Conservation (phyloP, 2,888 invertebrate genomes). For the Stenolophus ochropezus region DNA sequence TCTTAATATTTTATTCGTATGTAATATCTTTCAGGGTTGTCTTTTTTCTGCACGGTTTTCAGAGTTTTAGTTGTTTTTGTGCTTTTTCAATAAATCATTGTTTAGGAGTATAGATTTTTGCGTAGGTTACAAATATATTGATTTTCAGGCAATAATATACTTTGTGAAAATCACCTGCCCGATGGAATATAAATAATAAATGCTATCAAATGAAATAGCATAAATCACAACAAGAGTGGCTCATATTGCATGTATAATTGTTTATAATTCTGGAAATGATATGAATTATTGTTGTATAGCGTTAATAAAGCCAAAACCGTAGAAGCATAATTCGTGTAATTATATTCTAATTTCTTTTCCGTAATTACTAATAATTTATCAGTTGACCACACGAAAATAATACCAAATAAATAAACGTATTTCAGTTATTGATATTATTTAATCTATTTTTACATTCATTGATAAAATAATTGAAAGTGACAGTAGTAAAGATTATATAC, state of each 20-base stretch:
- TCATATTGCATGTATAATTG: not conserved
- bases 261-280: not conserved
- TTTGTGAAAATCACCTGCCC: not conserved
- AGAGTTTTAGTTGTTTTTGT: not conserved
- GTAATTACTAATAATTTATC: not conserved
- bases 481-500: too few species aligned
- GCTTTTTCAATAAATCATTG: slow-evolving; percentile 31
- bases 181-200: not conserved
- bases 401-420: not conserved
- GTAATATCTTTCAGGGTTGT: slow-evolving; percentile 26
- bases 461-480: too few species aligned
- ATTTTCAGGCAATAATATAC: not conserved
- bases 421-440: not conserved
- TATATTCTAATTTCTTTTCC: not conserved
- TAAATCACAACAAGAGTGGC: not conserved
- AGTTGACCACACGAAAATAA: not conserved
- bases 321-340: not conserved
- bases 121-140: not conserved
- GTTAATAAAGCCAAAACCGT: not conserved
- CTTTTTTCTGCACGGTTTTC: slow-evolving; percentile 4
- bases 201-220: not conserved
- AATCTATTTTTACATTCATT: too few species aligned
- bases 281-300: not conserved
- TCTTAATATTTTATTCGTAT: slow-evolving; percentile 19
- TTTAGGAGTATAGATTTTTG: slow-evolving; percentile 23